Evolutionary conservation across 2,888 invertebrate species (phyloP).

Genomic region (Drosophila gaucha): DNA sequence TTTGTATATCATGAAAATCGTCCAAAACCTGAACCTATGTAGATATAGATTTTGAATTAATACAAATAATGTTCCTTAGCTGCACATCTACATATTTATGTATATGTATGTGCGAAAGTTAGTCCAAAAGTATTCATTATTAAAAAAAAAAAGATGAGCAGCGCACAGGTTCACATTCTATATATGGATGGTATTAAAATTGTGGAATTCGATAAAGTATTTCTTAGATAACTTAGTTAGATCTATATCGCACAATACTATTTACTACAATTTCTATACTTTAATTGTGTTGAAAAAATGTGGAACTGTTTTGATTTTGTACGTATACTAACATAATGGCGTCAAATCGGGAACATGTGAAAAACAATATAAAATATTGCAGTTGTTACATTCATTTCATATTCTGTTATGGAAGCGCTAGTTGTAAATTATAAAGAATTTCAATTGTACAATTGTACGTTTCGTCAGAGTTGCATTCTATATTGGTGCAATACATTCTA

Average conservation of each 20-base stretch:
- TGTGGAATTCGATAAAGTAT: background rate
- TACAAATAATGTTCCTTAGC: background rate
- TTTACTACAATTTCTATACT: constrained; percentile 3
- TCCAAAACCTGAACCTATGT: background rate
- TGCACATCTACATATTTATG: background rate
- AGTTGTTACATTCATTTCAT: constrained; percentile 3
- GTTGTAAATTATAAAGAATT: constrained; percentile 54
- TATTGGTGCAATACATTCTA: constrained; percentile 26
- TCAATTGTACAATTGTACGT: constrained; percentile 55
- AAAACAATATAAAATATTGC: constrained; percentile 17
- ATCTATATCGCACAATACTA: too few species aligned
- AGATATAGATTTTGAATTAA: background rate
- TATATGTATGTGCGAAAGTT: background rate
- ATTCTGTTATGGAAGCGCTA: constrained; percentile 67
- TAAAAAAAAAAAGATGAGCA: constrained; percentile 4
- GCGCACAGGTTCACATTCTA: constrained; percentile 3
- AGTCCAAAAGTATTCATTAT: too few species aligned
- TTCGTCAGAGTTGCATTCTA: constrained; percentile 36
- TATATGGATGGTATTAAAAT: constrained; percentile 3
- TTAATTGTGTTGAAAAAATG: constrained; percentile 6
- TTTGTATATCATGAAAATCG: background rate
- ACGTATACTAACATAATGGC: constrained; percentile 35
- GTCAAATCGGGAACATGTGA: constrained; percentile 20
- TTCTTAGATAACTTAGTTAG: constrained; percentile 9
- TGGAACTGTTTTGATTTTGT: constrained; percentile 32